Conservation (phyloP, 2,113 vertebrate genomes). For the Chamaetylas fuelleborni region DNA sequence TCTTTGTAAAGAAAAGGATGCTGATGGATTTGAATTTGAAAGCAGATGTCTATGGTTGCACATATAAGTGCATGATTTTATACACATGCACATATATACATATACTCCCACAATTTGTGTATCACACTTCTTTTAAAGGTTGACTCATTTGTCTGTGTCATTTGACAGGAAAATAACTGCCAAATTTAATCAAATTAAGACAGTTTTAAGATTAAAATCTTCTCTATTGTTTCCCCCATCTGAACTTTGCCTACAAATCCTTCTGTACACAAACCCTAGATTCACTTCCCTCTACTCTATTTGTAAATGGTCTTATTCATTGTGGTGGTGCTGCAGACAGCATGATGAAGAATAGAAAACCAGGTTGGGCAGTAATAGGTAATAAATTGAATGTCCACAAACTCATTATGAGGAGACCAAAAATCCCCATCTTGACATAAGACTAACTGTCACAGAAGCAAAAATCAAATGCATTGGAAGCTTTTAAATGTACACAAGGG, state of each 20-base stretch:
- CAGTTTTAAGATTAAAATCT: background rate
- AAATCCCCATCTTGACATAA: background rate
- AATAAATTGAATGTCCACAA: background rate
- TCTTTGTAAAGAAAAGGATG: background rate
- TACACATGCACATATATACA: background rate
- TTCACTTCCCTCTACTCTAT: background rate
- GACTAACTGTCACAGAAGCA: background rate
- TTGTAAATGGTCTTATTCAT: background rate
- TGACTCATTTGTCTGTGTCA: background rate
- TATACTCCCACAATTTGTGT: background rate
- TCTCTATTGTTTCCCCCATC: background rate
- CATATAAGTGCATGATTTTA: background rate
- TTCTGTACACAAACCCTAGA: background rate
- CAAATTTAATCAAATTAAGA: background rate
- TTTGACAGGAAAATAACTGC: background rate
- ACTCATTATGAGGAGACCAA: background rate
- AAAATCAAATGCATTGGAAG: background rate
- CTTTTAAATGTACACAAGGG: accelerated
- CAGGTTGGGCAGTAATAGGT: background rate
- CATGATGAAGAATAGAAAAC: background rate
- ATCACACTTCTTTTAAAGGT: background rate
- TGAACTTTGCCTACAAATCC: background rate
- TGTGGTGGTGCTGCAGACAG: background rate
- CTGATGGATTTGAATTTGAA: background rate
- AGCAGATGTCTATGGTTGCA: background rate